Conservation (phyloP, 2,888 invertebrate species). For the Acronicta leporina region DNA sequence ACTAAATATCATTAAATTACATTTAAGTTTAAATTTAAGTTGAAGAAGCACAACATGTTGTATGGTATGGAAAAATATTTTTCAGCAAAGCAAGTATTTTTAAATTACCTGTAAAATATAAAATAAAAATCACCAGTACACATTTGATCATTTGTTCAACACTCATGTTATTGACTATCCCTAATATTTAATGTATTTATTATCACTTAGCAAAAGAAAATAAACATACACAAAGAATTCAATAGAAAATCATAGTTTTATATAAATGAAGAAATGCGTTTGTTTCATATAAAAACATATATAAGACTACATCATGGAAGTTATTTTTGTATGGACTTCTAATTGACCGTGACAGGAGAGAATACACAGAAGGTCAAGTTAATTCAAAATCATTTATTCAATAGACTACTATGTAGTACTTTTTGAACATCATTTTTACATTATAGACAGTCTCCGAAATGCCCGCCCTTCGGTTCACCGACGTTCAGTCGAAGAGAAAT, state of each 20-base stretch:
- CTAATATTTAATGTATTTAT: not conserved
- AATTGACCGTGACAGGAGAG: constrained; percentile 24
- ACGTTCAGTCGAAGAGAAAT: too few species aligned
- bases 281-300: not conserved
- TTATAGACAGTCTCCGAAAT: too few species aligned
- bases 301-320: constrained; percentile 15
- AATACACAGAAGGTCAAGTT: too few species aligned
- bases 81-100: too few species aligned
- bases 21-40: too few species aligned
- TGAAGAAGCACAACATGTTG: too few species aligned
- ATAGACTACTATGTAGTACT: too few species aligned
- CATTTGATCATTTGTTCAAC: not conserved
- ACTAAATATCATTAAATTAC: too few species aligned
- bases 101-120: constrained; percentile 14
- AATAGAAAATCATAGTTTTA: not conserved
- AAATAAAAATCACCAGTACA: constrained; percentile 15
- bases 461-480: too few species aligned
- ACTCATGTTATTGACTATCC: not conserved
- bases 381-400: too few species aligned
- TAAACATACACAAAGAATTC: not conserved
- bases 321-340: constrained; percentile 34
- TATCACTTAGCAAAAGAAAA: not conserved
- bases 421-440: too few species aligned
- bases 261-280: constrained; percentile 2
- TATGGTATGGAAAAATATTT: too few species aligned